These are phyloP conservation scores for Cetoscarus ocellatus DNA, from an alignment of 2,797 vertebrate species.

Conservation along the genomic window DNA sequence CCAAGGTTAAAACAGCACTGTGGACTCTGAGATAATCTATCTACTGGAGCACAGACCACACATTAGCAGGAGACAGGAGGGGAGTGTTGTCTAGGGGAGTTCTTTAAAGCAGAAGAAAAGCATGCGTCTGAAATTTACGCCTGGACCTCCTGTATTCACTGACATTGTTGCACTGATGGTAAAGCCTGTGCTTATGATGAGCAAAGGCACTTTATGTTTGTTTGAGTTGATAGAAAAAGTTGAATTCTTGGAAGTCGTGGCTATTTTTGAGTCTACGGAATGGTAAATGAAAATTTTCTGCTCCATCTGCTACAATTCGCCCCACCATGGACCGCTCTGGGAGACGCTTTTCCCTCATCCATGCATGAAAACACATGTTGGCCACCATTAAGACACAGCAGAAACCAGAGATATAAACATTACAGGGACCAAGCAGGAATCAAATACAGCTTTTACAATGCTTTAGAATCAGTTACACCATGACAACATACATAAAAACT, in stretches of 20 bases:
- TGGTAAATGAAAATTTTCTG: not conserved
- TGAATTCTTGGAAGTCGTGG: not conserved
- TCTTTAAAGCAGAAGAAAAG: slow-evolving; percentile 9
- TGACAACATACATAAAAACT: not conserved
- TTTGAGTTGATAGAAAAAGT: not conserved
- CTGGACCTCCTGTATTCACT: not conserved
- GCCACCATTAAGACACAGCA: not conserved
- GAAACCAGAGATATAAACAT: not conserved
- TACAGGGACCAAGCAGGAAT: not conserved
- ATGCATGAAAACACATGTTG: not conserved
- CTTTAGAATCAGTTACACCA: not conserved
- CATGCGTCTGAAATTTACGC: not conserved
- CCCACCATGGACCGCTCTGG: not conserved
- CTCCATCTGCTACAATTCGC: not conserved
- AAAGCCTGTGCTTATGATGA: not conserved
- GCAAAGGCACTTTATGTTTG: not conserved
- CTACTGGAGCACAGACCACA: slow-evolving; percentile 46
- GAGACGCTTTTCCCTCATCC: not conserved
- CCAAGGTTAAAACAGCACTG: slow-evolving; percentile 75
- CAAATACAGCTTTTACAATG: not conserved
- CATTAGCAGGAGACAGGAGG: slow-evolving; percentile 29
- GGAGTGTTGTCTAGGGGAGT: slow-evolving; percentile 11
- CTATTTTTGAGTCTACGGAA: not conserved
- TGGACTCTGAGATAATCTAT: slow-evolving; percentile 61
- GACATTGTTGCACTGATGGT: not conserved